Evolutionary conservation across 2,797 vertebrate genomes (phyloP), one percentile per base, ranked within the genome.

Genomic region (Pangasius macronema): DNA sequence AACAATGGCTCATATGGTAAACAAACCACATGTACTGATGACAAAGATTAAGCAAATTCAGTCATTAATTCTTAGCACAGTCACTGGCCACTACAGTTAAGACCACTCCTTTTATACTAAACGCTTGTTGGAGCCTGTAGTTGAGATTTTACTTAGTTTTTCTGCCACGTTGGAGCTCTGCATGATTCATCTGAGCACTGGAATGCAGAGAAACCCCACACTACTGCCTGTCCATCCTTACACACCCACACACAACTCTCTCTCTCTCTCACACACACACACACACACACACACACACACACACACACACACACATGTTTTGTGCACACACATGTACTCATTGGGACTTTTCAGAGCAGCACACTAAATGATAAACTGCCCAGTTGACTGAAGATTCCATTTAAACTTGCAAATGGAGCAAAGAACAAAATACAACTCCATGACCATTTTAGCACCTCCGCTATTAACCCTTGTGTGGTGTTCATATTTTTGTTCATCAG

Each of bases 201-300:
- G 83, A 86, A 89, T 87, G 86, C 20, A 68, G 77, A 88, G 73
- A 85, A 89, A 87, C 75, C 84, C 77, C 77, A 79, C 63, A 85
- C 68, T 85, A 85, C 76, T 3, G 27, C 75, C 84, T 65, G 63
- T 81, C 72, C 42, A 13, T 49, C 67, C 24, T 70, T 81, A 75
- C 80, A 85, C 70, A 75, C 83, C n/a, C 49, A 68, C 57, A 67
- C 46, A 22, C 84, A 49, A 42, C 42, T 42, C 55, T 36, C 36
- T 36, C 36, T 36, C 36, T 36, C n/a, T n/a, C n/a, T n/a, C 68
- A 67, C 83, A 22, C 49, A 68, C 57, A 67, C 46, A n/a, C 84
- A 49, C 55, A 61, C 46, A 27, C 80, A 59, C 13, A 30, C 27
- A 46, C 33, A 63, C 53, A 53, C 14, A 53, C 53, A 18, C 42